phyloP scores from a whole-genome alignment of 1,140 invertebrate species.

The Eriosoma lanigerum region DNA sequence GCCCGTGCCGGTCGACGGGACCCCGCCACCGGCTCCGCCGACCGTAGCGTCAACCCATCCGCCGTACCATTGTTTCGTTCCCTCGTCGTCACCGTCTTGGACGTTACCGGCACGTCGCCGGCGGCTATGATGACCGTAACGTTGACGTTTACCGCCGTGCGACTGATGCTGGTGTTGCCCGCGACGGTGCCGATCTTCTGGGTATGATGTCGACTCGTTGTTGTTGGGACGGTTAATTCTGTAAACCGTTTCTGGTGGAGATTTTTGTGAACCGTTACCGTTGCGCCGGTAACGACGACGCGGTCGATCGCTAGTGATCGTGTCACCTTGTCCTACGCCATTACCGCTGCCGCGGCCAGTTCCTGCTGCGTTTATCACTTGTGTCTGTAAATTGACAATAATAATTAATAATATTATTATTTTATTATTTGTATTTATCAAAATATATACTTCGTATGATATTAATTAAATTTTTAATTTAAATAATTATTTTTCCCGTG shows the following conservation, averaged over 20 bases:
- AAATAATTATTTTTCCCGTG: no score
- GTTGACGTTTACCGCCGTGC: not conserved
- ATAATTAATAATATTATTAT: no score
- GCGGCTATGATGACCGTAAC: not conserved
- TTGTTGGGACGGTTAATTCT: not conserved
- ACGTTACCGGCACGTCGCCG: not conserved
- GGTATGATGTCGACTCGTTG: not conserved
- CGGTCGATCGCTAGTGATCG: not conserved
- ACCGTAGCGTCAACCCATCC: constrained; percentile 27
- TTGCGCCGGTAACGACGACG: constrained; percentile 7
- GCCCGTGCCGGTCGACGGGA: not conserved
- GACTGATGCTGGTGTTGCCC: not conserved
- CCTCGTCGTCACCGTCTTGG: no score
- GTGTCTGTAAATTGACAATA: not conserved
- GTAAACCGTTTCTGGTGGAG: not conserved
- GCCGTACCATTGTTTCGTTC: not conserved
- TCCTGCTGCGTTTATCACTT: constrained; percentile 21
- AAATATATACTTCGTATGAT: no score
- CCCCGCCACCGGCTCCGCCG: not conserved
- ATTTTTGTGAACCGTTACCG: not conserved
- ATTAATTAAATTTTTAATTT: no score
- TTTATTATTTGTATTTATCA: no score
- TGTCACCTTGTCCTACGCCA: not conserved
- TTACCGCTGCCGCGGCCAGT: not conserved
- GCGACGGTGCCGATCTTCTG: not conserved